Evolutionary conservation across 2,797 vertebrate species (phyloP).

Genomic region (Poeciliopsis paucimaculata): DNA sequence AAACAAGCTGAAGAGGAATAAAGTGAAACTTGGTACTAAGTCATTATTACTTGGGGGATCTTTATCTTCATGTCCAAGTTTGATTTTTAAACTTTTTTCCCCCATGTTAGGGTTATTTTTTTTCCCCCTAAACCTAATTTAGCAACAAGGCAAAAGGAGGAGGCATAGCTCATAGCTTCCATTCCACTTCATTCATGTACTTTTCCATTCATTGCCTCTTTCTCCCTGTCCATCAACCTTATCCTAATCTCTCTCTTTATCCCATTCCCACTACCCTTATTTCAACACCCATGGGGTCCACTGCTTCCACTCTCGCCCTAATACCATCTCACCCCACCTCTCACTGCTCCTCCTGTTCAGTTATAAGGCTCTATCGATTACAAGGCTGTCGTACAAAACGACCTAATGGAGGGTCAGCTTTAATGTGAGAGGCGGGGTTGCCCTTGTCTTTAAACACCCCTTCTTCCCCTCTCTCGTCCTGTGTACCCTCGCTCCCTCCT

Average conservation of each 20-base stretch:
- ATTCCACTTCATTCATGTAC: constrained; percentile 67
- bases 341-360: constrained; percentile 59
- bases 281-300: constrained; percentile 64
- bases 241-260: constrained; percentile 76
- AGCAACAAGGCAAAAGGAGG: constrained; percentile 47
- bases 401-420: constrained; percentile 92
- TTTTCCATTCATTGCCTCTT: constrained; percentile 77
- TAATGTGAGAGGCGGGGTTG: constrained; percentile 88
- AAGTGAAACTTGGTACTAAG: constrained; percentile 47
- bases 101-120: constrained; percentile 48
- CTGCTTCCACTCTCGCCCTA: constrained; percentile 57
- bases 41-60: constrained; percentile 55
- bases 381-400: constrained; percentile 85
- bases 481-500: constrained; percentile 72
- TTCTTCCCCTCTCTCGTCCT: constrained; percentile 71
- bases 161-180: constrained; percentile 60
- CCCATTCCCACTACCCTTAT: constrained; percentile 58
- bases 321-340: constrained; percentile 40
- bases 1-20: constrained; percentile 68
- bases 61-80: constrained; percentile 56
- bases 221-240: constrained; percentile 76
- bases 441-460: constrained; percentile 73
- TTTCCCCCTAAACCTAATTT: constrained; percentile 50
- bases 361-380: constrained; percentile 89
- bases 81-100: constrained; percentile 36